Conservation (phyloP, 2,888 invertebrate genomes). For the Helobdella robusta region DNA sequence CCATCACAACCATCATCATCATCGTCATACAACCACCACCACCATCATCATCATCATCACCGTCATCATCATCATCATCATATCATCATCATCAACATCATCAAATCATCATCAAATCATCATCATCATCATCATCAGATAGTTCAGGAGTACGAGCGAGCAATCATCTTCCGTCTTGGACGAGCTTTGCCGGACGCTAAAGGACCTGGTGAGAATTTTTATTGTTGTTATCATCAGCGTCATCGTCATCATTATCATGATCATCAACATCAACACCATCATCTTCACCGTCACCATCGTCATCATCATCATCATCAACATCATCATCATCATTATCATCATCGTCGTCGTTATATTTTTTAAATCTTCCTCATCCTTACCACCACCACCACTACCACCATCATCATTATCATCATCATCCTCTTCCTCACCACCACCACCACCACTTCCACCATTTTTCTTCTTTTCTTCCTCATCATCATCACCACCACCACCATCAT, state of each 20-base stretch:
- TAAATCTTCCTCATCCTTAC: neutral
- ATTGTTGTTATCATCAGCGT: neutral
- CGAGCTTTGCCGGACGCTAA: constrained; percentile 37
- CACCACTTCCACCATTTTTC: neutral
- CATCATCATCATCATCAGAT: no score
- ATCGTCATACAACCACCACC: no score
- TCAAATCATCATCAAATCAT: no score
- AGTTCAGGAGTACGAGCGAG: constrained; percentile 45
- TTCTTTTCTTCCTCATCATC: no score
- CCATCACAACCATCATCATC: no score
- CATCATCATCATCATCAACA: constrained; percentile 9
- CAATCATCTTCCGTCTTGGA: constrained; percentile 45
- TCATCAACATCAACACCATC: neutral
- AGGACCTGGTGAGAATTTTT: constrained; percentile 38
- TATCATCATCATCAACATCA: no score
- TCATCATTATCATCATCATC: no score
- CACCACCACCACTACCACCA: no score
- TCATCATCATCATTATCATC: constrained; percentile 7
- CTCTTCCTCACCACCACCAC: neutral
- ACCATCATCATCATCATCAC: no score
- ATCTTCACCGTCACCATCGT: neutral
- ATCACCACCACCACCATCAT: neutral
- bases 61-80: no score
- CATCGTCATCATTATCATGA: neutral
- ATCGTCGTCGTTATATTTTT: neutral